phyloP scores from a whole-genome alignment of 2,797 vertebrate species.

The Pseudopleuronectes americanus region DNA sequence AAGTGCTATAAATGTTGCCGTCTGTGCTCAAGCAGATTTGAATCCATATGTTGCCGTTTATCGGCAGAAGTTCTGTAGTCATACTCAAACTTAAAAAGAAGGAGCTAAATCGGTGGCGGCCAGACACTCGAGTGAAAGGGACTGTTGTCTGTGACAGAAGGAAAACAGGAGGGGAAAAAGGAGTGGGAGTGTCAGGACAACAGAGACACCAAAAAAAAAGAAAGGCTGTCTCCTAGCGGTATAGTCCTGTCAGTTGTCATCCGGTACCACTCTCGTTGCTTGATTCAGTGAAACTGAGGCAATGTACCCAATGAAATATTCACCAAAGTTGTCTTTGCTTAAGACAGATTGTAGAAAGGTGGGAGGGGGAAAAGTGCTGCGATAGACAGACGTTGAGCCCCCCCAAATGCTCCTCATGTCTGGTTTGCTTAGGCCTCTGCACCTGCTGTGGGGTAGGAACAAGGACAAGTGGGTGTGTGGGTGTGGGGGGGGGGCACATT shows the following conservation, averaged over 20 bases:
- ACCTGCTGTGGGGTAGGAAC: background rate
- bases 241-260: conserved; percentile 61
- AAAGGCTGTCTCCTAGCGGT: conserved; percentile 67
- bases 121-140: conserved; percentile 47
- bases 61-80: conserved; percentile 68
- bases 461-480: background rate
- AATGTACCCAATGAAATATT: conserved; percentile 78
- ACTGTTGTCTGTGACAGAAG: conserved; percentile 59
- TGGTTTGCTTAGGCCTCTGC: conserved; percentile 60
- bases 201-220: conserved; percentile 34
- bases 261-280: conserved; percentile 59
- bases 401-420: conserved; percentile 69
- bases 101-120: conserved; percentile 55
- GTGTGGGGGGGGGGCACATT: conserved; percentile 3
- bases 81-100: conserved; percentile 59
- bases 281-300: conserved; percentile 71
- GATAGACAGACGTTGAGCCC: conserved; percentile 40
- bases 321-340: conserved; percentile 72
- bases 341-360: conserved; percentile 30
- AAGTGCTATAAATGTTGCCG: conserved; percentile 55
- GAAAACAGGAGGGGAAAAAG: conserved; percentile 45
- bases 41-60: conserved; percentile 71
- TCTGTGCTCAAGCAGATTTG: conserved; percentile 62
- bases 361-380: conserved; percentile 24
- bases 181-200: conserved; percentile 49